These are phyloP conservation scores for Dasypogon diadema DNA, from an alignment of 2,888 invertebrate species.

Conservation along the genomic window DNA sequence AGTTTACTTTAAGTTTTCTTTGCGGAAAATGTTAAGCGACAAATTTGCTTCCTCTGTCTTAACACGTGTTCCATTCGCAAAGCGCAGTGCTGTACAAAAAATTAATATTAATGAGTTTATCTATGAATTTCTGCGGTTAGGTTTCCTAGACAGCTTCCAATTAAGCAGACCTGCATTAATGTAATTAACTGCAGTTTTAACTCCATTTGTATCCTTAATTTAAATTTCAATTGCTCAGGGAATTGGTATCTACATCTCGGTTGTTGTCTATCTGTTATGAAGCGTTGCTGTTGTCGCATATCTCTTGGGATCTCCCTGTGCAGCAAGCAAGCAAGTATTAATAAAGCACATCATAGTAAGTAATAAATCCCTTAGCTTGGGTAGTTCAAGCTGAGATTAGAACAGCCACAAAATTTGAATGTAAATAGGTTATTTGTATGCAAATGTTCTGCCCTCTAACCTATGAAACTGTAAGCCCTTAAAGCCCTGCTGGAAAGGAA, in stretches of 20 bases:
- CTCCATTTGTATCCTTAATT: slow-evolving; percentile 38
- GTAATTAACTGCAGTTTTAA: slow-evolving; percentile 13
- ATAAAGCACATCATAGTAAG: slow-evolving; percentile 34
- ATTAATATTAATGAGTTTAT: too few species aligned
- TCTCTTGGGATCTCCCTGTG: slow-evolving; percentile 13
- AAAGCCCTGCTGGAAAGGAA: slow-evolving; percentile 2
- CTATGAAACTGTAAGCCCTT: not conserved
- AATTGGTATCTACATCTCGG: not conserved
- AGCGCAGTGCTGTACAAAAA: too few species aligned
- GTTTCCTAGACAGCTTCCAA: not conserved
- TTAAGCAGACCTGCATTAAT: not conserved
- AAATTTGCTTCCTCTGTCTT: too few species aligned
- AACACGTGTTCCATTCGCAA: too few species aligned
- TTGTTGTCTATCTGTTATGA: slow-evolving; percentile 1
- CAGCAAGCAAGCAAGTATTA: slow-evolving; percentile 24
- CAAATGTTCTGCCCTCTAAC: slow-evolving; percentile 49
- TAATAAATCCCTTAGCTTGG: slow-evolving; percentile 35
- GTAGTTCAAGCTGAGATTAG: slow-evolving; percentile 35
- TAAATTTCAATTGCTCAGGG: slow-evolving; percentile 36
- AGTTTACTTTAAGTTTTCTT: too few species aligned
- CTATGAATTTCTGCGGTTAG: not conserved
- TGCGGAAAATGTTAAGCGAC: too few species aligned
- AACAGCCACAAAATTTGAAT: slow-evolving; percentile 52
- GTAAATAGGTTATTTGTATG: slow-evolving; percentile 55
- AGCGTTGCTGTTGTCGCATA: slow-evolving; percentile 26